Evolutionary conservation across 2,888 invertebrate genomes (phyloP), one percentile per base, ranked within the genome.

Genomic region (Parasteatoda lunata): DNA sequence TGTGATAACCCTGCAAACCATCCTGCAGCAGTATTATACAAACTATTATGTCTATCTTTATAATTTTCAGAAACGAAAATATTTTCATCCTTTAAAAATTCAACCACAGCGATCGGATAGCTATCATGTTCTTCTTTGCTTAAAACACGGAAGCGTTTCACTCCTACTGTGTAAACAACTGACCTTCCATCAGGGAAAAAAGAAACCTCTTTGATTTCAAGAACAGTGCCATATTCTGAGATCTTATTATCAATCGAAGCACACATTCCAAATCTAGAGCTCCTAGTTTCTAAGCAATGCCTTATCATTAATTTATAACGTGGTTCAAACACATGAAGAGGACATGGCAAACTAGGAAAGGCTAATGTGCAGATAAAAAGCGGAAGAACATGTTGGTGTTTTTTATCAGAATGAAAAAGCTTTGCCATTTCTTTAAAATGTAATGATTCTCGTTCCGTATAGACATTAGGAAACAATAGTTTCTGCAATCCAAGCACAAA

Each of bases 281-380:
- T 94, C 0, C 95, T 92, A 30, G 92, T 90, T 91, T 96, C 96
- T 88, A 97, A 94, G 89, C 96, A 95, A 77, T 96, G 94, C 45
- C 97, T 93, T 45, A 97, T 94, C 95, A 97, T 95, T 76, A 96
- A 93, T 89, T 97, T 94, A 92, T 97, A 97, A 49, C 96, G 94
- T 0, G 97, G 97, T 91, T 97, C 97, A 92, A 96, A 97, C n/a
- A 97, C 95, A 91, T 96, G 96, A 78, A 98, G 93, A 0, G 97
- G 97, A 91, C 97, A 98, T 0, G 96, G 95, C n/a, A 97, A 95
- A 68, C 94, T 94, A 0, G 98, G 97, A 91, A 95, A 97, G 64
- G 96, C 96, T 73, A 96, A 95, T 45, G 97, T 97, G 92, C 97
- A 97, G 13, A 97, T 95, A 91, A 98, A 97, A 59, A 98, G 95